Base-by-base conservation (phyloP, 30 jellyfish, hydroid and myxozoan genomes). In the Phacellophora camtschatica region DNA sequence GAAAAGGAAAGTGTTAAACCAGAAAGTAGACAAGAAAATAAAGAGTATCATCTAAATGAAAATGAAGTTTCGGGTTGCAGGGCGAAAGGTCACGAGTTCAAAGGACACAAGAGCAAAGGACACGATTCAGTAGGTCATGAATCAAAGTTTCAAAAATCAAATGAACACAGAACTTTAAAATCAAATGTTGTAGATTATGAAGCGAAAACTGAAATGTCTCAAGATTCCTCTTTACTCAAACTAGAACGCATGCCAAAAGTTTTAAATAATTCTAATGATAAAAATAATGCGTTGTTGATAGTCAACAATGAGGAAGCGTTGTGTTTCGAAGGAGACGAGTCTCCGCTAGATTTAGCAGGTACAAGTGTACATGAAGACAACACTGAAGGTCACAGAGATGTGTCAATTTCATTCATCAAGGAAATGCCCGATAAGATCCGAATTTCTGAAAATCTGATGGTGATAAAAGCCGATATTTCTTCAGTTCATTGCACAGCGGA, bases 381-480 rank as follows among this genome's bases (percentile, higher is more conserved):
- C 4, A 0, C 9, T 16, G 61, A 46, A 11, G n/a, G n/a, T n/a
- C n/a, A n/a, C n/a, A n/a, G n/a, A n/a, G 61, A 11, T 16, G 28
- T 46, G n/a, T 23, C n/a, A 16, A 46, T 46, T 46, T 46, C 61
- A 0, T 46, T 46, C 20, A 77, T 43, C 46, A 66, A 56, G 33
- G 81, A 42, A 20, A 12, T 59, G 34, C 22, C 82, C 13, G 81
- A 65, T 31, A 78, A 78, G 13, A 35, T 78, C 2, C 71, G 82
- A n/a, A 78, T 78, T 2, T 24, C 82, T 0, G 90, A 78, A 7
- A 78, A 78, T 64, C 50, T 78, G 27, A 61, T 78, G 90, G 39
- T 78, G 57, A 78, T 78, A 7, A 78, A 63, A 51, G 90, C 90
- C 2, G 74, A 78, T 64, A 39, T 78, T 2, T 74, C 87, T 15